Conservation (phyloP, 1,140 invertebrate species). For the Drosophila baimaii region DNA sequence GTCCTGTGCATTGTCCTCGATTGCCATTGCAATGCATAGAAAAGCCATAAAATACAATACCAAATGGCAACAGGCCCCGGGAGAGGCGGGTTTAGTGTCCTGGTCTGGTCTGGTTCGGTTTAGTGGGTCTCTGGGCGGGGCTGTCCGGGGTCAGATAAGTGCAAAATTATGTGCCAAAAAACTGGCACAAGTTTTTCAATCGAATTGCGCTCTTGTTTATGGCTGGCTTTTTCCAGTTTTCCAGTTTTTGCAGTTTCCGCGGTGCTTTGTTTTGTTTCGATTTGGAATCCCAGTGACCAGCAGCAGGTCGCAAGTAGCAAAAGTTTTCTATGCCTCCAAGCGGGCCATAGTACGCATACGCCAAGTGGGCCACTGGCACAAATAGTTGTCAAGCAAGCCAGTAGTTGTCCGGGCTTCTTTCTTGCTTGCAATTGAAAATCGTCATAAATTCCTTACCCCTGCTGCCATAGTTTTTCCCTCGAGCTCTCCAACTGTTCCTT, state of each 20-base stretch:
- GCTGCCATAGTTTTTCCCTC: constrained; percentile 9
- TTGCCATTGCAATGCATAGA: constrained; percentile 71
- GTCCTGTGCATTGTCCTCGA: constrained; percentile 45
- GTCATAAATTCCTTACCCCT: constrained; percentile 22
- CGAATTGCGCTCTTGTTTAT: constrained; percentile 66
- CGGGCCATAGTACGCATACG: constrained; percentile 47
- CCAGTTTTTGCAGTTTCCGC: constrained; percentile 16
- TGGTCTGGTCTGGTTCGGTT: neutral
- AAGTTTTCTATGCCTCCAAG: constrained; percentile 47
- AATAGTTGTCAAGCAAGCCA: constrained; percentile 41
- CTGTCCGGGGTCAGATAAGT: constrained; percentile 75
- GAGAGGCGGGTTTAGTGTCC: constrained; percentile 14
- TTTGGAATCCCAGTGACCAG: constrained; percentile 13
- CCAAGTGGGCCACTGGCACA: constrained; percentile 28
- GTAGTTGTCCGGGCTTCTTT: constrained; percentile 9
- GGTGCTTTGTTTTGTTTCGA: constrained; percentile 35
- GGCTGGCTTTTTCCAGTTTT: constrained; percentile 42
- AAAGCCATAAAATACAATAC: constrained; percentile 72
- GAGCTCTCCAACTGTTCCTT: neutral
- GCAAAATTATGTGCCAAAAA: constrained; percentile 72
- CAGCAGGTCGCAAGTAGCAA: constrained; percentile 39
- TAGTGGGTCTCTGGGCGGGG: constrained; percentile 19
- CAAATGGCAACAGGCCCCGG: constrained; percentile 45
- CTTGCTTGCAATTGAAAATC: constrained; percentile 28
- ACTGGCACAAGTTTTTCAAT: constrained; percentile 72